Evolutionary conservation across 2,797 vertebrate species (phyloP).

Genomic region (Podarcis siculus): DNA sequence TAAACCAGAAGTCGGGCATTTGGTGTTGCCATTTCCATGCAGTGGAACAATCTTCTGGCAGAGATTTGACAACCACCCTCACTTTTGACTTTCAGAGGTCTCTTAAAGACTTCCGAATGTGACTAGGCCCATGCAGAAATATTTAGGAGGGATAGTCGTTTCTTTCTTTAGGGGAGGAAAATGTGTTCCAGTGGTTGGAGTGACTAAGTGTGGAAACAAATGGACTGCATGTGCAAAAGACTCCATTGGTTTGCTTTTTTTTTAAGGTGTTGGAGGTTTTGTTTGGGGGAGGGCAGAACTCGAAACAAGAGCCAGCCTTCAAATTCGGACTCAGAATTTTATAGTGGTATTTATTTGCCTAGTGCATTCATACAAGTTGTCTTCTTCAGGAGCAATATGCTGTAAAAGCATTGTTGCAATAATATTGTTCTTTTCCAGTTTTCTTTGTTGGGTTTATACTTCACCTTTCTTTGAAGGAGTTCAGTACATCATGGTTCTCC

Average conservation of each 20-base stretch:
- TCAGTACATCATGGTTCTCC: not conserved
- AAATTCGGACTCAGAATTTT: not conserved
- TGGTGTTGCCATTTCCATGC: no score
- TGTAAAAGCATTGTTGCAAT: not conserved
- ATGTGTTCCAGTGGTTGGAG: not conserved
- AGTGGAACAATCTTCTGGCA: no score
- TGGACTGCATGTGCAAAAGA: not conserved
- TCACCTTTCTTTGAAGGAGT: not conserved
- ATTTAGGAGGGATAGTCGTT: not conserved
- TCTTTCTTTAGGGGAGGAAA: not conserved
- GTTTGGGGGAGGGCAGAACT: no score
- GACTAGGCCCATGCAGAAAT: not conserved
- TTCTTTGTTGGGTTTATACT: not conserved
- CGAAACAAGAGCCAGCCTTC: not conserved
- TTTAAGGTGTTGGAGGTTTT: not conserved
- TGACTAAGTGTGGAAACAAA: constrained; percentile 7
- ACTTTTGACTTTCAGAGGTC: no score
- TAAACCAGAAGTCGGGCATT: no score
- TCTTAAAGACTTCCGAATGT: no score
- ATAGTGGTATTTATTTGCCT: not conserved
- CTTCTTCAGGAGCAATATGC: not conserved
- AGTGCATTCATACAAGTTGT: not conserved
- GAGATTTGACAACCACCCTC: no score
- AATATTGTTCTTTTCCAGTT: not conserved
- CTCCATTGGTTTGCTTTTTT: not conserved